Evolutionary conservation across 2,797 vertebrate genomes (phyloP).

Genomic region (Scolopax rusticola): DNA sequence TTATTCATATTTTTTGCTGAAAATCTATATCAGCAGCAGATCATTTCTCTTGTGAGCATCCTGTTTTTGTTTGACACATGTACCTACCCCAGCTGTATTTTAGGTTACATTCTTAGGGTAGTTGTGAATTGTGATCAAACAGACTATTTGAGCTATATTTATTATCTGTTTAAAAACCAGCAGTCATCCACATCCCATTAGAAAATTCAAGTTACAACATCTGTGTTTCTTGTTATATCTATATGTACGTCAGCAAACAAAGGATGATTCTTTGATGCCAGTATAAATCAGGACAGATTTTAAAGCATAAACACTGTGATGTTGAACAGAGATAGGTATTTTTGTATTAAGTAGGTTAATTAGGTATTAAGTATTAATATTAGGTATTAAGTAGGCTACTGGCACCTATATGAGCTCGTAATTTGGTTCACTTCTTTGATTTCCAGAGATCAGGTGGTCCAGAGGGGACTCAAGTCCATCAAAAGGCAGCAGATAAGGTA

Average conservation of each 20-base stretch:
- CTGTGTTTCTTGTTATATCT: neutral
- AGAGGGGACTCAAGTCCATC: neutral
- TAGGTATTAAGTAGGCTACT: neutral
- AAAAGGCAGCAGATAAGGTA: neutral
- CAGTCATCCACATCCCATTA: neutral
- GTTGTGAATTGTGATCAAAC: slow-evolving; percentile 1
- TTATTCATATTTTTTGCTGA: neutral
- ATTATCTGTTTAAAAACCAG: neutral
- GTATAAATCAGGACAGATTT: neutral
- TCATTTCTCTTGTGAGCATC: neutral
- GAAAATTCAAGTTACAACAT: neutral
- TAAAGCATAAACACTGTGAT: neutral
- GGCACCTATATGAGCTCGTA: neutral
- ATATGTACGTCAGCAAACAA: neutral
- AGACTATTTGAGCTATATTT: neutral
- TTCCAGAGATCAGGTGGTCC: neutral
- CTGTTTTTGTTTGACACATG: neutral
- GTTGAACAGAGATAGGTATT: neutral
- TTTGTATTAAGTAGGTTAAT: neutral
- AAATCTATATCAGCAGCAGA: neutral
- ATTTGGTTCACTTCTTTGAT: neutral
- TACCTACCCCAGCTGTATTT: slow-evolving; percentile 35
- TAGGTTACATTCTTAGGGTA: neutral
- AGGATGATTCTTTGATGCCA: neutral
- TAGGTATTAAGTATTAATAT: no score